Evolutionary conservation across 1,140 invertebrate genomes (phyloP).

Genomic region (Caenorhabditis elegans): WBcel235 BX284603.4:4364001-4364500

Average conservation of each 20-base stretch:
- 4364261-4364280: no score
- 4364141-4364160: slow-evolving; percentile 13
- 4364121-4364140: slow-evolving; percentile 31
- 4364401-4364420: no score
- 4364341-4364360: no score
- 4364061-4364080: slow-evolving; percentile 29
- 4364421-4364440: not conserved
- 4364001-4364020: no score
- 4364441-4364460: slow-evolving; percentile 32
- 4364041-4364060: slow-evolving; percentile 31
- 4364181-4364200: slow-evolving; percentile 29
- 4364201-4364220: not conserved
- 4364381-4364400: no score
- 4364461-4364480: slow-evolving; percentile 4
- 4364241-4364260: no score
- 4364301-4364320: no score
- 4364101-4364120: slow-evolving; percentile 9
- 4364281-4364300: no score
- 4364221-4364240: no score
- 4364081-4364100: slow-evolving; percentile 31
- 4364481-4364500: slow-evolving; percentile 2
- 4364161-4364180: slow-evolving; percentile 18
- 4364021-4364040: slow-evolving; percentile 17
- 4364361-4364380: no score
- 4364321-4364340: no score